These are phyloP conservation scores for Melieria crassipennis DNA, from an alignment of 2,888 invertebrate genomes.

Conservation along the genomic window DNA sequence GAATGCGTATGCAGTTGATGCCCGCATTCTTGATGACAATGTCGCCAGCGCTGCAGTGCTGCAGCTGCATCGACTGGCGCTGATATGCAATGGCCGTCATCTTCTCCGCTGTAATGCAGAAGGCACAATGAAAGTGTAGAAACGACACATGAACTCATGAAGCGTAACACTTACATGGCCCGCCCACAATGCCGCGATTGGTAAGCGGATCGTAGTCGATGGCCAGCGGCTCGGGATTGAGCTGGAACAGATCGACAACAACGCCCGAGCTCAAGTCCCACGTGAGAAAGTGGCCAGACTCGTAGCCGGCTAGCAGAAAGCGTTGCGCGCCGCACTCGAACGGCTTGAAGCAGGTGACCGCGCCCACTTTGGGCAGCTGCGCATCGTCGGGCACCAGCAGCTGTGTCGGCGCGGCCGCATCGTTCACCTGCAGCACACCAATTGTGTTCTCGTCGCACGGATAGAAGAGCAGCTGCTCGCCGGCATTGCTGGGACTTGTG, in stretches of 20 bases:
- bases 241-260: constrained; percentile 54
- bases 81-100: constrained; percentile 59
- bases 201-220: constrained; percentile 76
- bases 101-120: constrained; percentile 50
- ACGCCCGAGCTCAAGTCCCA: constrained; percentile 75
- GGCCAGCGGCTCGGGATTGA: constrained; percentile 75
- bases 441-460: constrained; percentile 71
- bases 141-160: not conserved
- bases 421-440: constrained; percentile 62
- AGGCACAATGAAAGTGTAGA: not conserved
- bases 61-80: constrained; percentile 65
- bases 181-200: constrained; percentile 75
- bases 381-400: constrained; percentile 62
- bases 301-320: constrained; percentile 76
- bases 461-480: constrained; percentile 70
- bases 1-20: constrained; percentile 74
- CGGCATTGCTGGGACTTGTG: constrained; percentile 58
- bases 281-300: constrained; percentile 76
- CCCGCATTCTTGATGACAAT: constrained; percentile 78
- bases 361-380: constrained; percentile 66
- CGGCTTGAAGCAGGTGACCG: constrained; percentile 70
- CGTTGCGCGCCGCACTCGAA: constrained; percentile 66
- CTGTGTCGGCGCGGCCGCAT: constrained; percentile 55
- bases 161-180: constrained; percentile 50
- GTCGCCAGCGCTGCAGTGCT: constrained; percentile 67